Conservation (phyloP, 1,140 invertebrate species). For the Gonioctena quinquepunctata region DNA sequence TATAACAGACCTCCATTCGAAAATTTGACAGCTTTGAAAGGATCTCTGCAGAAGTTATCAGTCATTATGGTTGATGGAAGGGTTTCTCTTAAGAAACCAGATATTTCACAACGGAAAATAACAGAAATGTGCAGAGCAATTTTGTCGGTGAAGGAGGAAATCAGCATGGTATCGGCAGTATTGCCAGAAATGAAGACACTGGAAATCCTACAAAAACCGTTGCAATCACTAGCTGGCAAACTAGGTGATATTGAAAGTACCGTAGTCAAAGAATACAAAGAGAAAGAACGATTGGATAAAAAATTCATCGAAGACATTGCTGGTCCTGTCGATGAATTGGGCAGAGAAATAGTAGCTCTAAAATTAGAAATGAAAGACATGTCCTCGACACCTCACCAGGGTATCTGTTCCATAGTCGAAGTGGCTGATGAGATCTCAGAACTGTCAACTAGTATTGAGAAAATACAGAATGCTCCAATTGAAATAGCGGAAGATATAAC, state of each 20-base stretch:
- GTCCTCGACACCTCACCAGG: slow-evolving; percentile 16
- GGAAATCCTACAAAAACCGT: not conserved
- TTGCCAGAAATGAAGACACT: not conserved
- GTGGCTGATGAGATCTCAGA: slow-evolving; percentile 8
- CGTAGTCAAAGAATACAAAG: not conserved
- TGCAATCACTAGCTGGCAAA: not conserved
- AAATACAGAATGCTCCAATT: not conserved
- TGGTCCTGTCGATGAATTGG: not conserved
- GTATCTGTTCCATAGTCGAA: slow-evolving; percentile 19
- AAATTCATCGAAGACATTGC: too few species aligned
- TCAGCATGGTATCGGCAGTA: not conserved
- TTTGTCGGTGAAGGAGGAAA: slow-evolving; percentile 9
- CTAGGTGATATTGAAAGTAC: not conserved
- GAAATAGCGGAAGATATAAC: not conserved
- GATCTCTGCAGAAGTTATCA: slow-evolving; percentile 22
- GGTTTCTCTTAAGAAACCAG: slow-evolving; percentile 13
- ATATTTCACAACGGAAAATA: slow-evolving; percentile 11
- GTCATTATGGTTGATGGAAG: slow-evolving; percentile 20
- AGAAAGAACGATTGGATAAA: not conserved
- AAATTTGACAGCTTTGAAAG: slow-evolving; percentile 4
- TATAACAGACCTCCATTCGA: not conserved
- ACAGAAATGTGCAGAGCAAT: slow-evolving; percentile 13
- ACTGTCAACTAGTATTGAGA: not conserved
- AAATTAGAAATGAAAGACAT: not conserved
- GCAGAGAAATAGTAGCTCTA: not conserved